Base-by-base conservation (phyloP, 2,113 vertebrate species). In the Addax nasomaculatus region DNA sequence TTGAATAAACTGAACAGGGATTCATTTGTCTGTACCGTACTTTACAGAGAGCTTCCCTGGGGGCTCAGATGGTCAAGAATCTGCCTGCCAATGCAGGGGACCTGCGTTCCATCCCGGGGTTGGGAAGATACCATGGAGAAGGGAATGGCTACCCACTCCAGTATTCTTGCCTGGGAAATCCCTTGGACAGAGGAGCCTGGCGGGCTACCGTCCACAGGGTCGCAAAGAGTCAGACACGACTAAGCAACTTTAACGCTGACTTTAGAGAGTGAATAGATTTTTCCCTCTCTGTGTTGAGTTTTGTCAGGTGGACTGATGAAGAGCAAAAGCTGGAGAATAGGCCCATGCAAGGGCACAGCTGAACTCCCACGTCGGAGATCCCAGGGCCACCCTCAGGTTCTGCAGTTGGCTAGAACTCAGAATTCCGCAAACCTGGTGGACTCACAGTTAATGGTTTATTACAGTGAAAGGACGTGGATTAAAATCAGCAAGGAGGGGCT, bases 1-100 rank as follows among this genome's bases (percentile, higher is more conserved):
- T 98, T 98, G 97, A 98, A 96, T 97, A 98, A 97, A 96, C 30
- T n/a, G 55, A 95, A 85, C 60, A 86, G 73, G 76, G 78, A 36
- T 39, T 94, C 76, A 23, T 36, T 25, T 62, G 55, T 97, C 49
- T 36, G 47, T 95, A 62, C 73, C 25, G 87, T 67, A 17, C 87
- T 97, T 93, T 55, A 25, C 21, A 9, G 73, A 36, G 49, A 7
- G 23, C 36, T 27, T 27, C 12, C 21, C 36, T 76, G 36, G 70
- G 6, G 12, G 30, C 21, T 43, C 70, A 7, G 36, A 2, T 25
- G 70, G 36, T 7, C 21, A 76, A 3, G 70, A 76, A 76, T 7
- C 70, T 6, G 2, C 21, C 70, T 43, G 36, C 70, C 70, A 70
- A 2, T 7, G 23, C 36, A 43, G 70, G 70, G 6, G 36, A 27